A percentile compares a stretch with the other conserved stretches of the same genome.
Evolutionary conservation across 2,113 vertebrate species (phyloP).

Genomic region (Tragelaphus strepsiceros): DNA sequence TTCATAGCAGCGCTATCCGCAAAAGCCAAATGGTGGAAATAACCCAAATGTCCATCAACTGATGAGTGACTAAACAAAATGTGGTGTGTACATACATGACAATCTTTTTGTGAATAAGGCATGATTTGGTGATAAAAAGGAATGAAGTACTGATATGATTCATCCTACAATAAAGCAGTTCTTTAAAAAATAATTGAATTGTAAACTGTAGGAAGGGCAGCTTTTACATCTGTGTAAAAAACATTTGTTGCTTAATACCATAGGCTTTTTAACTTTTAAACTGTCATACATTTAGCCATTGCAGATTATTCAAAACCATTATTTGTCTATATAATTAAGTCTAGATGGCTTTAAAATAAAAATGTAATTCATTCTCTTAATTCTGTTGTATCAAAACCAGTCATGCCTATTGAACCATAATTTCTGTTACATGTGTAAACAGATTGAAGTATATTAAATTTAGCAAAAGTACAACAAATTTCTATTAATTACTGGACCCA

Average conservation of each 20-base stretch:
- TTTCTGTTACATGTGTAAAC: not conserved
- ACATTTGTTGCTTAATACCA: not conserved
- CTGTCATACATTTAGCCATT: not conserved
- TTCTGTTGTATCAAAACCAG: not conserved
- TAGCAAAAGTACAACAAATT: not conserved
- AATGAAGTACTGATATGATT: not conserved
- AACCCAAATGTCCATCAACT: not conserved
- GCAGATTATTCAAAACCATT: not conserved
- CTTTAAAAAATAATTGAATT: not conserved
- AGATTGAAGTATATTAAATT: not conserved
- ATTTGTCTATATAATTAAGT: not conserved
- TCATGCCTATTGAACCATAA: not conserved
- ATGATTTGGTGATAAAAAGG: not conserved
- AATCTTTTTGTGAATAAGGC: not conserved
- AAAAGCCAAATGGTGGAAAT: not conserved
- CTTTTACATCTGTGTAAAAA: not conserved
- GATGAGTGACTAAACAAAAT: not conserved
- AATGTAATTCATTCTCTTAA: not conserved
- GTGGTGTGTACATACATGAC: not conserved
- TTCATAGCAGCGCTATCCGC: not conserved
- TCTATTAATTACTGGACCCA: not conserved
- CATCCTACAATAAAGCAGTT: not conserved
- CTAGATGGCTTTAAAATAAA: not conserved
- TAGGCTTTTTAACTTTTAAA: not conserved
- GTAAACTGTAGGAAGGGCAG: not conserved